Percentiles rank a stretch among this genome's conserved stretches.
These are phyloP conservation scores for Drosophila recens DNA, from an alignment of 2,888 invertebrate genomes.

Conservation along the genomic window DNA sequence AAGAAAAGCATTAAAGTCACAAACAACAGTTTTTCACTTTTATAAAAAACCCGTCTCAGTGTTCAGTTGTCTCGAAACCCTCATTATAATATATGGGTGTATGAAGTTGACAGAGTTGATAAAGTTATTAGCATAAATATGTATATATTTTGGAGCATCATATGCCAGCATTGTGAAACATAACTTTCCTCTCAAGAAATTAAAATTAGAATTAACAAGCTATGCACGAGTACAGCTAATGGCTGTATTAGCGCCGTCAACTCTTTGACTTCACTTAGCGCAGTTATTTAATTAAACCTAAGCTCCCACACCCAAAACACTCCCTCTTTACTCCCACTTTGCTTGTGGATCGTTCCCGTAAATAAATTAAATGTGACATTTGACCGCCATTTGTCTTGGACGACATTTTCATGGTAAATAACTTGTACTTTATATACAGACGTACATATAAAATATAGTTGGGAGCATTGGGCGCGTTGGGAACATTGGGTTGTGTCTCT, in stretches of 20 bases:
- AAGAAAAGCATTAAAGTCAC: neutral
- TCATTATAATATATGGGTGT: no score
- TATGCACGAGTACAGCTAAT: constrained; percentile 64
- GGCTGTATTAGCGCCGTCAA: constrained; percentile 69
- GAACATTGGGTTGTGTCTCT: constrained; percentile 19
- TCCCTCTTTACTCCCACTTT: neutral
- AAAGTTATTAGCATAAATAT: neutral
- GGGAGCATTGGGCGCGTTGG: constrained; percentile 8
- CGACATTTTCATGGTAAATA: constrained; percentile 56
- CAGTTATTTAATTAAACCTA: constrained; percentile 74
- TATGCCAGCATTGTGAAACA: constrained; percentile 20
- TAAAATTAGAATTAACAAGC: constrained; percentile 67
- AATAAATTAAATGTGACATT: constrained; percentile 79
- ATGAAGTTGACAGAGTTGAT: neutral
- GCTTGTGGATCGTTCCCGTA: constrained; percentile 47
- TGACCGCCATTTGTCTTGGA: constrained; percentile 78
- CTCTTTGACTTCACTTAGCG: constrained; percentile 73
- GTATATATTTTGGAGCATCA: neutral
- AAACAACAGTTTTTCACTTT: neutral
- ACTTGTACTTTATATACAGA: constrained; percentile 50
- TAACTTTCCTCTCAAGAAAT: constrained; percentile 32
- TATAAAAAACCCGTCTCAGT: no score
- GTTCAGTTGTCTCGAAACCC: no score
- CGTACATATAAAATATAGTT: constrained; percentile 42
- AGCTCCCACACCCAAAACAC: neutral